Base-by-base conservation (phyloP, 2,797 vertebrate species). In the Orestias chungarensis region DNA sequence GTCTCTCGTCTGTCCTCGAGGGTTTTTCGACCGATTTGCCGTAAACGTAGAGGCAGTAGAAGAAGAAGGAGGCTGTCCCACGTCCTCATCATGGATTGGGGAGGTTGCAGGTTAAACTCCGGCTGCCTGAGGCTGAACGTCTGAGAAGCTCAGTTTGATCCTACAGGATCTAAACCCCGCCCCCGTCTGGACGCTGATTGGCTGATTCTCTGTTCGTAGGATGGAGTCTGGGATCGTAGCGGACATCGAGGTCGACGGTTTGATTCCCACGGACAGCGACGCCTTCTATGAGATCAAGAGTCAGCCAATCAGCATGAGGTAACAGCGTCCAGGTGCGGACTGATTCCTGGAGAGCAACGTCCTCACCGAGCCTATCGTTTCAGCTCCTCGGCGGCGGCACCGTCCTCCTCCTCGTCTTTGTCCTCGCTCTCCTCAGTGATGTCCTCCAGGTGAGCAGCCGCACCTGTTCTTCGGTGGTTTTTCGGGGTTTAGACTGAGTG, bases 191-290 rank as follows among this genome's bases (percentile, higher is more conserved):
- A n/a, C n/a, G n/a, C 57, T 78, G 33, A 66, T 54, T 62, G 69
- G 46, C 43, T 49, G 52, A 44, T 0, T 62, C 6, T 66, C 14
- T 78, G 20, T 80, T 3, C 67, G 14, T 67, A 96, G 96, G 78
- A 92, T 96, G 10, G 96, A 97, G 86, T 97, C 96, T 1, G 96
- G 96, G 11, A 97, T 97, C 0, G 95, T 96, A 4, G 96, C 94
- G 5, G 96, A 97, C 87, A 96, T 97, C 11, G 96, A 97, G 73
- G 89, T 96, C 5, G 95, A 97, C 82, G 74, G 76, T 75, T 81
- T 95, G 74, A 79, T 95, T 46, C 82, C 94, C 0, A 90, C 94
- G 1, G 93, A 93, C 65, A 90, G 90, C 0, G 94, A 96, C 72
- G 90, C 91, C 7, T 97, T 96, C 88, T 97, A 96, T 68, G 91